Base-by-base conservation (phyloP, 92 coral and sea anemone species). In the Hydrozoanthus gracilis region DNA sequence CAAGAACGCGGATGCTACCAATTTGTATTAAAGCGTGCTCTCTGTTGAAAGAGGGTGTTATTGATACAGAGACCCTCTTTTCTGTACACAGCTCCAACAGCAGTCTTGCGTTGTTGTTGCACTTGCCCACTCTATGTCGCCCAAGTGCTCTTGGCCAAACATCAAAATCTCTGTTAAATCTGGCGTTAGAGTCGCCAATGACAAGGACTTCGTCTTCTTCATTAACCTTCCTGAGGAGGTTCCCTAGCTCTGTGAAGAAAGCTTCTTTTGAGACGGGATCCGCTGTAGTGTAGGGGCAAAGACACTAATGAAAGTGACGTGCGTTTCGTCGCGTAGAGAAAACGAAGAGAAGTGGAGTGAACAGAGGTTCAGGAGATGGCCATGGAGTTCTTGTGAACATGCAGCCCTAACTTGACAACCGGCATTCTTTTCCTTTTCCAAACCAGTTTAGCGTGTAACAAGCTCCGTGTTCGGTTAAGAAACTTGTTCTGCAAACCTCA, bases 1-100 rank as follows among this genome's bases (percentile, higher is more conserved):
- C 71, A 49, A 27, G 86, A 82, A 5, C 61, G 17, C 14, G 86
- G 86, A 39, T 82, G 86, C 71, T 47, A 65, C 76, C 87, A 83
- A 6, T 67, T 70, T 8, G 79, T 70, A 11, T 50, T 83, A n/a
- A 52, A n/a, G n/a, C n/a, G n/a, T n/a, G n/a, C n/a, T n/a, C n/a
- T n/a, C n/a, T n/a, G n/a, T n/a, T n/a, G n/a, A 18, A 0, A 11
- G 3, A 4, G n/a, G n/a, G n/a, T n/a, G n/a, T n/a, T n/a, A n/a
- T 4, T 83, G 69, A 83, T 83, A 17, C 11, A 3, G 5, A 51
- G 79, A 15, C 14, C 51, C n/a, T n/a, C 55, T 83, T 14, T 16
- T 70, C 87, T 3, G 12, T 12, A 9, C 87, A 83, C 13, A 16
- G 8, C 3, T 14, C 12, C 2, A 83, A 49, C 44, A 83, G 69